Percentiles rank a stretch among this genome's conserved stretches.
Conservation (phyloP, 1,140 invertebrate genomes). For the Zaprionus taronus region DNA sequence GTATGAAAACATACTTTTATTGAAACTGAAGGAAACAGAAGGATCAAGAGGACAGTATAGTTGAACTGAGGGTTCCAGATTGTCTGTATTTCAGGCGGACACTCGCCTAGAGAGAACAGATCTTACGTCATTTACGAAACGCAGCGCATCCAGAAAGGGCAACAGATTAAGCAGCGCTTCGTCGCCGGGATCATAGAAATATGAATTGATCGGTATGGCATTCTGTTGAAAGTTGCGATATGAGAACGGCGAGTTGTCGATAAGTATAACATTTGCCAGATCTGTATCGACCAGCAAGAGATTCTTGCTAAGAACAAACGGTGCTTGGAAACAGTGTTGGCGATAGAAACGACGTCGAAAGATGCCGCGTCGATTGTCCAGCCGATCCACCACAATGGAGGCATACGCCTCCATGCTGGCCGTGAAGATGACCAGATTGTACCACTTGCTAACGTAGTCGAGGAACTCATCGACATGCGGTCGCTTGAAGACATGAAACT, state of each 20-base stretch:
- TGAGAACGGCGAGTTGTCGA: constrained; percentile 64
- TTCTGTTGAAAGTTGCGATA: constrained; percentile 61
- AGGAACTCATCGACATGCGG: constrained; percentile 63
- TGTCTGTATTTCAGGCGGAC: too few relatives aligned
- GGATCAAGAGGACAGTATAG: background rate
- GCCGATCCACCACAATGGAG: constrained; percentile 42
- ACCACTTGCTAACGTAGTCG: constrained; percentile 55
- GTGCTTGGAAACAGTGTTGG: constrained; percentile 46
- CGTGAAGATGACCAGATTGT: constrained; percentile 66
- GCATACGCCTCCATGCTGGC: constrained; percentile 67
- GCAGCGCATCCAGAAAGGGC: constrained; percentile 67
- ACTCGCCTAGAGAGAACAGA: constrained; percentile 51
- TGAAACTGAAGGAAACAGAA: background rate
- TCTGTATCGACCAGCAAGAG: constrained; percentile 44
- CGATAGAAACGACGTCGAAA: constrained; percentile 57
- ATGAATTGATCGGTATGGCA: constrained; percentile 63
- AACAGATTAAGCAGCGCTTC: constrained; percentile 58
- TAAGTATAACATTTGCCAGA: constrained; percentile 45
- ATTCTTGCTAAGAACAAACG: constrained; percentile 47
- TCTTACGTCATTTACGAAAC: constrained; percentile 65
- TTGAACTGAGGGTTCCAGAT: background rate
- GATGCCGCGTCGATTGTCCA: constrained; percentile 55
- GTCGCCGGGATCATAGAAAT: constrained; percentile 51
- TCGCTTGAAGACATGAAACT: constrained; percentile 60
- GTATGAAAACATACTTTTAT: background rate